A percentile compares a stretch with the other conserved stretches of the same genome.
phyloP scores from a whole-genome alignment of 2,888 invertebrate species.

The Pyralis farinalis region DNA sequence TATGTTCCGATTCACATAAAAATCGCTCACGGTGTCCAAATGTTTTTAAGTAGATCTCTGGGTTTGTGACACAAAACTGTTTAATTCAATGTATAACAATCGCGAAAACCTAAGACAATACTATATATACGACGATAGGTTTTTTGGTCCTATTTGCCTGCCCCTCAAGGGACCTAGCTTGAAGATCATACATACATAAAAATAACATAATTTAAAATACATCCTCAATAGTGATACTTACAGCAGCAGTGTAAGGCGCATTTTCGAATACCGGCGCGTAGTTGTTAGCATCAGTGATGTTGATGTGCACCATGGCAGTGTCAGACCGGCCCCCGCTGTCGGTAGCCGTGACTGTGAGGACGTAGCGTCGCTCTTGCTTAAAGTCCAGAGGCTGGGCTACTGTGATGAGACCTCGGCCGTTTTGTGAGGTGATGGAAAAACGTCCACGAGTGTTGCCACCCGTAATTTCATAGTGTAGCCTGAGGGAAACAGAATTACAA shows the following conservation, averaged over 20 bases:
- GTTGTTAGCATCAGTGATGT: conserved; percentile 97
- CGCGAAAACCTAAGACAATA: too few relatives aligned
- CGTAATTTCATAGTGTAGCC: conserved; percentile 91
- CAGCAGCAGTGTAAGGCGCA: conserved; percentile 93
- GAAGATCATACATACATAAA: too few relatives aligned
- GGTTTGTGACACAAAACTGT: too few relatives aligned
- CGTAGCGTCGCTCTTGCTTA: conserved; percentile 93
- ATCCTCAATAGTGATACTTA: conserved; percentile 37
- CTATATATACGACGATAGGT: too few relatives aligned
- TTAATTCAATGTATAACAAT: too few relatives aligned
- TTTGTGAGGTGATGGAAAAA: conserved; percentile 95
- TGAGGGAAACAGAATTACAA: too few relatives aligned
- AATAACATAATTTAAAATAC: too few relatives aligned
- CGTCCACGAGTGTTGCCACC: conserved; percentile 92
- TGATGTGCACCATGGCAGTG: conserved; percentile 94
- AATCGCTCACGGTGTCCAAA: too few relatives aligned
- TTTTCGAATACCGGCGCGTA: conserved; percentile 96
- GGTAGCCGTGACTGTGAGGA: conserved; percentile 92
- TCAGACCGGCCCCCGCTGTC: conserved; percentile 95
- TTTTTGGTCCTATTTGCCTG: too few relatives aligned
- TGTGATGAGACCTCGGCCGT: conserved; percentile 92
- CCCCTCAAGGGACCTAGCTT: too few relatives aligned
- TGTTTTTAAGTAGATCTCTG: too few relatives aligned
- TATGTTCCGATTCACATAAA: too few relatives aligned
- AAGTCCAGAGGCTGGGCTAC: conserved; percentile 95